Evolutionary conservation across 2,888 invertebrate genomes (phyloP).

Genomic region (Pelosia muscerda): DNA sequence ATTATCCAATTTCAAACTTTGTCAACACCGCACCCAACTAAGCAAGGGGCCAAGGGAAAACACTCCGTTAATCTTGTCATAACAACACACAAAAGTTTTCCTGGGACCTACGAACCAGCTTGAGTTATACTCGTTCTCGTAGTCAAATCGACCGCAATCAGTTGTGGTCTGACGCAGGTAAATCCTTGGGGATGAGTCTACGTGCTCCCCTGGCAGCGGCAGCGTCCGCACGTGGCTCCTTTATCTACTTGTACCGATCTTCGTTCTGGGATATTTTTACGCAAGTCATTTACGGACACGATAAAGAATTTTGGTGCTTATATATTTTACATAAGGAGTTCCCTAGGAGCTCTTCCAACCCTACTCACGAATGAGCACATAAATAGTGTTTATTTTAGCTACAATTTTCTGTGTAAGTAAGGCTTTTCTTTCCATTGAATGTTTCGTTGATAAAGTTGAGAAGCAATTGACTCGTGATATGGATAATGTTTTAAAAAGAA

Average conservation of each 20-base stretch:
- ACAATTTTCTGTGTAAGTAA: background rate
- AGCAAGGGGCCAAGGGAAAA: slow-evolving; percentile 48
- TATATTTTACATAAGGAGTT: background rate
- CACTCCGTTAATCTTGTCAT: slow-evolving; percentile 51
- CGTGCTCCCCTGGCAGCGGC: slow-evolving; percentile 39
- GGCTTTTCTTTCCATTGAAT: background rate
- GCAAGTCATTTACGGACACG: slow-evolving; percentile 22
- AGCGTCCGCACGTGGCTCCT: slow-evolving; percentile 28
- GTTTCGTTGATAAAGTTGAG: background rate
- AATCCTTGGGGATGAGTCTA: slow-evolving; percentile 57
- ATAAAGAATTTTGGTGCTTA: slow-evolving; percentile 19
- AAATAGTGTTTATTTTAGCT: background rate
- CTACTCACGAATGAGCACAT: background rate
- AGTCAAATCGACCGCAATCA: slow-evolving; percentile 57
- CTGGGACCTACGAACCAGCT: slow-evolving; percentile 29
- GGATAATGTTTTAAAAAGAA: no score
- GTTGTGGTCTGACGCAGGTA: slow-evolving; percentile 54
- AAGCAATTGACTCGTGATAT: no score
- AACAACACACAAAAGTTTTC: slow-evolving; percentile 50
- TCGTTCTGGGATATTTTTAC: slow-evolving; percentile 20
- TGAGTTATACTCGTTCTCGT: slow-evolving; percentile 33
- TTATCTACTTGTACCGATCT: slow-evolving; percentile 24
- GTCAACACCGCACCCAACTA: slow-evolving; percentile 41
- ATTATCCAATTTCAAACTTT: slow-evolving; percentile 36
- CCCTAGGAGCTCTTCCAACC: background rate